phyloP scores from a whole-genome alignment of 2,888 invertebrate species.

The Smittia aterrima region DNA sequence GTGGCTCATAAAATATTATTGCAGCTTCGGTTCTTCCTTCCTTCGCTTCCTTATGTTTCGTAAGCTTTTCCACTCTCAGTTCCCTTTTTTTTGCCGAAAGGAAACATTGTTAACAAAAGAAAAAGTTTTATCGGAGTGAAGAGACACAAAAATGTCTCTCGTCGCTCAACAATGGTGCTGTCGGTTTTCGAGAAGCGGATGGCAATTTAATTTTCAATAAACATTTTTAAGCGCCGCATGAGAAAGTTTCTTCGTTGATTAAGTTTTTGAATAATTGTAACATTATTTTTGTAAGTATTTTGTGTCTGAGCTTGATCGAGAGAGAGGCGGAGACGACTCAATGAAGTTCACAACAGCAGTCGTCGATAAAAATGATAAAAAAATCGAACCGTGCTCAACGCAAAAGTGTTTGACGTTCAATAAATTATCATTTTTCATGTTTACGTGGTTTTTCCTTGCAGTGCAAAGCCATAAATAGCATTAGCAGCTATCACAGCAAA shows the following conservation, averaged over 20 bases:
- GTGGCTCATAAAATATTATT: conserved; percentile 8
- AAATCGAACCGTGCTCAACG: not conserved
- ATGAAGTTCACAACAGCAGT: too few relatives aligned
- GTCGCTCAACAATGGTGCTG: not conserved
- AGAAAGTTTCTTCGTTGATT: not conserved
- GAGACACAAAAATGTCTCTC: not conserved
- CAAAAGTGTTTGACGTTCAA: conserved; percentile 21
- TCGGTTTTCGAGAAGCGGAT: conserved; percentile 4
- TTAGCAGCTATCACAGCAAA: not conserved
- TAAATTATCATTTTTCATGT: conserved; percentile 36
- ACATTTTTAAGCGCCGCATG: not conserved
- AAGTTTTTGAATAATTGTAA: not conserved
- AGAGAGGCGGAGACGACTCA: too few relatives aligned
- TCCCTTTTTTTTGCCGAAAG: not conserved
- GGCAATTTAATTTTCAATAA: conserved; percentile 19
- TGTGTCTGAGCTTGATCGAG: too few relatives aligned
- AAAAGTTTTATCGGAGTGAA: conserved; percentile 4
- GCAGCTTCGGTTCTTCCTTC: not conserved
- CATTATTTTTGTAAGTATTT: not conserved
- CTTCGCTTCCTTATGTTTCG: too few relatives aligned
- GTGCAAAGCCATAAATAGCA: not conserved
- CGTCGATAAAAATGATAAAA: too few relatives aligned
- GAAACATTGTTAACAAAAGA: conserved; percentile 14
- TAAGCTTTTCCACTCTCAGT: not conserved
- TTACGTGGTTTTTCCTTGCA: conserved; percentile 17